Evolutionary conservation across 2,797 vertebrate genomes (phyloP).

Genomic region (Lepidocolaptes lacrymiger): DNA sequence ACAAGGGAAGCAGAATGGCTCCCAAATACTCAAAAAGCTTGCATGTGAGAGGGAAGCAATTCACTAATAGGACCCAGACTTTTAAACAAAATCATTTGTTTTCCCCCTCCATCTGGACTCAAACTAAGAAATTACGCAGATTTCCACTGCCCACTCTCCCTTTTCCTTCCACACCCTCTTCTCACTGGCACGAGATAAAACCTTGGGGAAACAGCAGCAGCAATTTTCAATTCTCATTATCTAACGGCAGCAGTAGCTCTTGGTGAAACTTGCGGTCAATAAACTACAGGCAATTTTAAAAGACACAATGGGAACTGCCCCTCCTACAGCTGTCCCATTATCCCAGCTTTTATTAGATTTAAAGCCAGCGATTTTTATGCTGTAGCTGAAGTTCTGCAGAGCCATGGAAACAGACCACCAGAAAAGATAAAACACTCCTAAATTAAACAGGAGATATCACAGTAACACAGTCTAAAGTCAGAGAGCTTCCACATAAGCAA

Average conservation of each 20-base stretch:
- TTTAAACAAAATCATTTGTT: neutral
- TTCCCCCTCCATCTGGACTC: slow-evolving; percentile 1
- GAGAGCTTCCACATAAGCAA: neutral
- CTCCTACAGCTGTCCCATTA: slow-evolving; percentile 71
- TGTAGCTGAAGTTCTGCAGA: slow-evolving; percentile 55
- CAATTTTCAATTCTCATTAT: slow-evolving; percentile 71
- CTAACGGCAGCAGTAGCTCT: slow-evolving; percentile 56
- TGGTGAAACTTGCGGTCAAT: slow-evolving; percentile 70
- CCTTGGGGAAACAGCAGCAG: slow-evolving; percentile 58
- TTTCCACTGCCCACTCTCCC: slow-evolving; percentile 20
- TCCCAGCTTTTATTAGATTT: slow-evolving; percentile 71
- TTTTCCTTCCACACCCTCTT: neutral
- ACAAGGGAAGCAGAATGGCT: neutral
- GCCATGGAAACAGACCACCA: slow-evolving; percentile 63
- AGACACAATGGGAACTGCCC: slow-evolving; percentile 67
- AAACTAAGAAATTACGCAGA: slow-evolving; percentile 1
- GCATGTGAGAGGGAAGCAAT: neutral
- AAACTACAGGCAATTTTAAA: slow-evolving; percentile 70
- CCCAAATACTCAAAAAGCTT: neutral
- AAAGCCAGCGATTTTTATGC: slow-evolving; percentile 61
- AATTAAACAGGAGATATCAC: slow-evolving; percentile 37
- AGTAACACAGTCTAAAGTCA: neutral
- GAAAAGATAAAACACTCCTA: slow-evolving; percentile 62
- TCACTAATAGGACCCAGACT: neutral
- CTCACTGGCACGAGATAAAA: slow-evolving; percentile 42